Conservation (phyloP, 2,113 vertebrate species). For the Microcebus murinus region DNA sequence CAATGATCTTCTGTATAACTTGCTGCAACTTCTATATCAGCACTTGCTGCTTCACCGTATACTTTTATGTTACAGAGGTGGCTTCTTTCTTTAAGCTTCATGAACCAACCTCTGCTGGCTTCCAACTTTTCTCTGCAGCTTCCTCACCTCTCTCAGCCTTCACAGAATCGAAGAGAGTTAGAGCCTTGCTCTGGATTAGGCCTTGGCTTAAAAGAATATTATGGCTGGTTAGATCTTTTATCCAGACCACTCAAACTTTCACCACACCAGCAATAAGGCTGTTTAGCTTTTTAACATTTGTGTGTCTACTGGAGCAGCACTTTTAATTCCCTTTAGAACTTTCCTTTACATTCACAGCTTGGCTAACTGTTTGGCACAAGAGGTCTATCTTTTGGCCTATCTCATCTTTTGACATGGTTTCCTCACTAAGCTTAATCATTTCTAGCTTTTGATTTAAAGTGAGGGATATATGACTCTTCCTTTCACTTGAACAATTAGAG, state of each 20-base stretch:
- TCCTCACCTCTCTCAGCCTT: neutral
- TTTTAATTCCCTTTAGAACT: neutral
- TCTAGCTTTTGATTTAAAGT: neutral
- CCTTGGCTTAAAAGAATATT: neutral
- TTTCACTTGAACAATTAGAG: neutral
- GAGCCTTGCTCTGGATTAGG: neutral
- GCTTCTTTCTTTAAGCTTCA: neutral
- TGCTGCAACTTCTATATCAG: neutral
- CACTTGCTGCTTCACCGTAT: neutral
- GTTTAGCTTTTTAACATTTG: neutral
- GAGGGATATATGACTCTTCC: neutral
- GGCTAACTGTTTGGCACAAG: neutral
- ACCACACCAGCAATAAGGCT: neutral
- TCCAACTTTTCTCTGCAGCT: neutral
- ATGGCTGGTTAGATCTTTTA: neutral
- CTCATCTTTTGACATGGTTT: neutral
- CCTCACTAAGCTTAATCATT: neutral
- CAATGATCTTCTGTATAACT: neutral
- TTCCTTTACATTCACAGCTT: neutral
- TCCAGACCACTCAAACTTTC: neutral
- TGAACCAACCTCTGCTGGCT: neutral
- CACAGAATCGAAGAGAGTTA: neutral
- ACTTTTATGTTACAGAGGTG: neutral
- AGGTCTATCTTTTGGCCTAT: neutral
- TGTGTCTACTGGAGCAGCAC: neutral